Evolutionary conservation across 2,888 invertebrate genomes (phyloP), one percentile per base, ranked within the genome.

Genomic region (Cordilura impudica): DNA sequence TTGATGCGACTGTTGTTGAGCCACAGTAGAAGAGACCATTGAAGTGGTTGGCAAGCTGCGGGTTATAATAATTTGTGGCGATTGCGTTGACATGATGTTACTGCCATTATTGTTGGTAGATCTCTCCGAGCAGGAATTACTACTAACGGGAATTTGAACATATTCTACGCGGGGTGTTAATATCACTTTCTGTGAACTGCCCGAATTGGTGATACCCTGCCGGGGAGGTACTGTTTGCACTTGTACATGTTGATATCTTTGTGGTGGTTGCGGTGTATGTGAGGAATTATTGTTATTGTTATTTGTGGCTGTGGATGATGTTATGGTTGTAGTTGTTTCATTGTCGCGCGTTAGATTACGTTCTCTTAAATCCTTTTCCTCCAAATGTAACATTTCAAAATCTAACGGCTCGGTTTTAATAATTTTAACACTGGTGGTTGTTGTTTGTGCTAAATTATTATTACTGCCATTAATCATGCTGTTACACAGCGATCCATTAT

Each of bases 321-420:
- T 73, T 26, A 75, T 61, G 8, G 71, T 61, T 5, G 81, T 66
- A 72, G 81, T 58, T 23, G 74, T 66, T 60, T 81, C 61, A 58
- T 75, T 66, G 7, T 79, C 81, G 29, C 72, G 47, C 7, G 76
- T 79, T 4, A 79, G 67, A 23, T 78, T 72, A 6, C 80, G 79
- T 26, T 84, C 82, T 18, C 81, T 73, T 45, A 82, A 21, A 49
- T 84, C 83, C 16, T 82, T 82, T 67, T 87, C 84, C 56, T 86
- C 85, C 69, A 86, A 39, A 51, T 87, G 86, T 78, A 87, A 63
- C 86, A 88, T 85, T 78, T 88, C 89, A 61, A 85, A 86, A 77
- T 89, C 89, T 12, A 89, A 85, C 39, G 89, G 89, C 81, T 89
- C 89, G 29, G 86, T 86, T 84, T 89, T 89, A 31, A 89, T 89